Conservation (phyloP, 2,113 vertebrate species). For the Colaptes auratus region DNA sequence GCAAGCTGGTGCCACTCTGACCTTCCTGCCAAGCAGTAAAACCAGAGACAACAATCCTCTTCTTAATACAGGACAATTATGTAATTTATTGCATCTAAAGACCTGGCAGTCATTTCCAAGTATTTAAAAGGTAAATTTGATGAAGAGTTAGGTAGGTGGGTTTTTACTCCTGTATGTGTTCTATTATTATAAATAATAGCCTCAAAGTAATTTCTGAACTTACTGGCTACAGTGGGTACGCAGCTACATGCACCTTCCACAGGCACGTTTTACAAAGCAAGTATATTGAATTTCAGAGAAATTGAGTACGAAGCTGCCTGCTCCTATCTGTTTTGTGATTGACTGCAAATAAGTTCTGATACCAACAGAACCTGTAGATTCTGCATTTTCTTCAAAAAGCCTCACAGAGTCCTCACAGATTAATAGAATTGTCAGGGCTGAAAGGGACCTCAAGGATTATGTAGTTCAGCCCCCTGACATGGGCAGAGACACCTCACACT, state of each 20-base stretch:
- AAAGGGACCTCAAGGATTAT: too few species aligned
- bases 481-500: too few species aligned
- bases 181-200: not conserved
- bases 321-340: not conserved
- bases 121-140: not conserved
- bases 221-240: not conserved
- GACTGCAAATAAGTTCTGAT: not conserved
- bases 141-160: not conserved
- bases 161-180: not conserved
- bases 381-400: not conserved
- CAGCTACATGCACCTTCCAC: not conserved
- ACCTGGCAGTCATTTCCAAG: not conserved
- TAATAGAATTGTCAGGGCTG: too few species aligned
- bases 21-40: not conserved
- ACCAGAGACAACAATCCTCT: not conserved
- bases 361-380: not conserved
- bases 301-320: not conserved
- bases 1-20: not conserved
- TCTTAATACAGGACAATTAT: not conserved
- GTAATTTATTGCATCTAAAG: not conserved
- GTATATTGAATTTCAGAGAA: not conserved
- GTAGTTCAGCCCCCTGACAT: too few species aligned
- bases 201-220: not conserved
- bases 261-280: not conserved
- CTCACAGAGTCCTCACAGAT: not conserved